Conservation (phyloP, 2,113 vertebrate genomes). For the Sarotherodon lohbergeri region DNA sequence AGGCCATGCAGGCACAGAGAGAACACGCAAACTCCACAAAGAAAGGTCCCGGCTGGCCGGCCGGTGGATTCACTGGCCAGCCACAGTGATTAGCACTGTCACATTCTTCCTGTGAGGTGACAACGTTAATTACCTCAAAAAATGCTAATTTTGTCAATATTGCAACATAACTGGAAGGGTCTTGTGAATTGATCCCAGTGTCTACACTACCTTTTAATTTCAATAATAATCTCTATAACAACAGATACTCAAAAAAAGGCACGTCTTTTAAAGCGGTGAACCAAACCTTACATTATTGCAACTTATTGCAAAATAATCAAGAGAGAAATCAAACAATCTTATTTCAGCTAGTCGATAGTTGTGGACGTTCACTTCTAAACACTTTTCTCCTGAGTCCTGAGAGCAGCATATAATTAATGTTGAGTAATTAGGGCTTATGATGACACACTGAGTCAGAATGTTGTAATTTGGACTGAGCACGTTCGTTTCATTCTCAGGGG, state of each 20-base stretch:
- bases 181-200: background rate
- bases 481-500: background rate
- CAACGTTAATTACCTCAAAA: background rate
- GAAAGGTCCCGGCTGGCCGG: background rate
- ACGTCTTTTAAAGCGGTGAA: background rate
- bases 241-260: background rate
- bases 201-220: background rate
- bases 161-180: background rate
- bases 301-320: background rate
- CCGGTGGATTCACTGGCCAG: background rate
- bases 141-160: background rate
- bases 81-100: background rate
- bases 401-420: background rate
- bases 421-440: slow-evolving; percentile 4
- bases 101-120: background rate
- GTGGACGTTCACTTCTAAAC: background rate
- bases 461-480: background rate
- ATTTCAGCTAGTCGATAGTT: background rate
- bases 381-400: background rate
- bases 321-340: background rate
- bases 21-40: background rate
- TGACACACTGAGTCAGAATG: background rate
- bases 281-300: background rate
- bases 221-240: background rate
- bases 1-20: background rate